Conservation (phyloP, 2,113 vertebrate species). For the Pseudorhombus dupliciocellatus region DNA sequence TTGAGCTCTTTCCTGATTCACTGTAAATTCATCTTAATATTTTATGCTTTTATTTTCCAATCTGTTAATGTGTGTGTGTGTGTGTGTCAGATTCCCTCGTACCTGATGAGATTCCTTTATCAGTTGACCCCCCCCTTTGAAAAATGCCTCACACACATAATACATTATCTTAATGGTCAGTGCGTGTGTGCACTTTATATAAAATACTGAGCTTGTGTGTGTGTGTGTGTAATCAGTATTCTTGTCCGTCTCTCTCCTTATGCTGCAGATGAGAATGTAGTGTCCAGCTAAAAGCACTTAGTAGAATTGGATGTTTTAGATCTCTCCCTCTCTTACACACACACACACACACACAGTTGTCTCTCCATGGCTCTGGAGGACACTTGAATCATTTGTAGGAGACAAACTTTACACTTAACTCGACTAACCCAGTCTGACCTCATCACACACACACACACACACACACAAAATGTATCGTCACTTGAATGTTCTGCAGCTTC, state of each 20-base stretch:
- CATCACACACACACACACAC: neutral
- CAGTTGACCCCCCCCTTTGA: neutral
- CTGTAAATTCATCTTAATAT: too few relatives aligned
- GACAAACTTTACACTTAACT: neutral
- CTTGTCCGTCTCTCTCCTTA: constrained; percentile 48
- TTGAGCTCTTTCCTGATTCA: too few relatives aligned
- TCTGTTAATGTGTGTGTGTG: too few relatives aligned
- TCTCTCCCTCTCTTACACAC: constrained; percentile 24
- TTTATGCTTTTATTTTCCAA: too few relatives aligned
- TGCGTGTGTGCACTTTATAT: neutral
- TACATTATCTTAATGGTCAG: neutral
- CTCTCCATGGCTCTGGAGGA: neutral
- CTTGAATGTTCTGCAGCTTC: too few relatives aligned
- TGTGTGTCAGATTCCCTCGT: too few relatives aligned
- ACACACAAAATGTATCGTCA: neutral
- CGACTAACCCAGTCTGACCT: neutral
- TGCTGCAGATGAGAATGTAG: constrained; percentile 64
- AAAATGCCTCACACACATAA: neutral
- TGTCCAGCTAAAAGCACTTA: constrained; percentile 71
- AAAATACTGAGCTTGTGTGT: constrained; percentile 11
- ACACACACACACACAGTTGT: constrained; percentile 15
- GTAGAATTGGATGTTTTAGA: constrained; percentile 71
- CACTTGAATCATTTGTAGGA: neutral
- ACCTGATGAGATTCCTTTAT: too few relatives aligned
- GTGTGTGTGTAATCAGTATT: constrained; percentile 56